Evolutionary conservation across 2,888 invertebrate genomes (phyloP).

Genomic region (Conops quadrifasciatus): DNA sequence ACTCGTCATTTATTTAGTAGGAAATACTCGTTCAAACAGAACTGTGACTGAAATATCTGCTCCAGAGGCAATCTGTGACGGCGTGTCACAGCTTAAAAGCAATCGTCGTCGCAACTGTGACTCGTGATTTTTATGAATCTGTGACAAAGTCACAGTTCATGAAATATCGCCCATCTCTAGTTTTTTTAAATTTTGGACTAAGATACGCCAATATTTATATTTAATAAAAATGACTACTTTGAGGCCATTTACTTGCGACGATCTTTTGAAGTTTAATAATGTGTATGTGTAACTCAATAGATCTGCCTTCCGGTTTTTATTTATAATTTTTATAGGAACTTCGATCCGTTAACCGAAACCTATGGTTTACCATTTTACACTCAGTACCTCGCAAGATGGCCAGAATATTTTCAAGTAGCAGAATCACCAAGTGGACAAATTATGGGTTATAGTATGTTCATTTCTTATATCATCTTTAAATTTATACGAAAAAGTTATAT

Average conservation of each 20-base stretch:
- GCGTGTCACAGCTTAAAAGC: no score
- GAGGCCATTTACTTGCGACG: slow-evolving; percentile 91
- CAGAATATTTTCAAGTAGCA: slow-evolving; percentile 95
- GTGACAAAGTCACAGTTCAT: no score
- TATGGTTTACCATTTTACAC: slow-evolving; percentile 96
- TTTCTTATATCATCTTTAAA: neutral
- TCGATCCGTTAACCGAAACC: slow-evolving; percentile 97
- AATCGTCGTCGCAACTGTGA: no score
- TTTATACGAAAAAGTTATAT: no score
- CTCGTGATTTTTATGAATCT: no score
- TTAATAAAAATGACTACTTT: slow-evolving; percentile 83
- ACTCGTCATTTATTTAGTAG: no score
- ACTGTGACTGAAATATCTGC: no score
- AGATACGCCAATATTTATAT: no score
- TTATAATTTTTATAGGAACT: slow-evolving; percentile 72
- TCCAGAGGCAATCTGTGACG: no score
- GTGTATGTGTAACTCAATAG: slow-evolving; percentile 82
- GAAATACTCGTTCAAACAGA: no score
- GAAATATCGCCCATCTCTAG: no score
- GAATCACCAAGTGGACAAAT: slow-evolving; percentile 96
- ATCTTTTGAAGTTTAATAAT: slow-evolving; percentile 93
- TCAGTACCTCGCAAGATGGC: slow-evolving; percentile 98
- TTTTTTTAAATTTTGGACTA: no score
- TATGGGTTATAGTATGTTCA: slow-evolving; percentile 95
- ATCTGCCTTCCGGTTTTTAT: neutral